These are phyloP conservation scores for Argyra leucocephala DNA, from an alignment of 2,888 invertebrate species.

Conservation along the genomic window DNA sequence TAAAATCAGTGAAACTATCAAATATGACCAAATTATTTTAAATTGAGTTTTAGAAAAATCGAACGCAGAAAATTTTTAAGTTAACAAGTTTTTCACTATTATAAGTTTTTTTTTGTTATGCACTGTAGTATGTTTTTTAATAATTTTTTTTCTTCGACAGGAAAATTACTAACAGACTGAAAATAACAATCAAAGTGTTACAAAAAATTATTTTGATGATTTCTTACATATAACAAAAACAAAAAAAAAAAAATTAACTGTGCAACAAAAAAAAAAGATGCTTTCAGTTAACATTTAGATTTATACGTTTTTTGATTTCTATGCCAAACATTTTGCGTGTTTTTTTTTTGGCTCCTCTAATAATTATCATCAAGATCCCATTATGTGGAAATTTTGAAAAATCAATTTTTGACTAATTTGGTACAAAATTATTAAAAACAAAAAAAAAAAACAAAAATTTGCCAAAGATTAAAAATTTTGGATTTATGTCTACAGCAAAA, in stretches of 20 bases:
- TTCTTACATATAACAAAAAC: too few species aligned
- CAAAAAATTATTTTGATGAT: too few species aligned
- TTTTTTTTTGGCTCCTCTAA: not conserved
- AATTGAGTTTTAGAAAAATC: too few species aligned
- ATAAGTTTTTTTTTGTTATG: not conserved
- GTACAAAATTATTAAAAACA: not conserved
- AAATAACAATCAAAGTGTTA: too few species aligned
- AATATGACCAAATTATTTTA: too few species aligned
- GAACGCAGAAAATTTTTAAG: too few species aligned
- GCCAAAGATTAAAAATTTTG: not conserved
- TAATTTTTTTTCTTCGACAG: not conserved
- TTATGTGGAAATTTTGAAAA: not conserved
- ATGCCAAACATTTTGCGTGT: not conserved
- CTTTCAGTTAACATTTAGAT: too few species aligned
- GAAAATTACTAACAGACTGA: not conserved
- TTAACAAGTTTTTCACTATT: too few species aligned
- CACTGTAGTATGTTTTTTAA: not conserved
- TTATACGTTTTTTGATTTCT: not conserved
- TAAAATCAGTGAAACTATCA: too few species aligned
- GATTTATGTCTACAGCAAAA: too few species aligned
- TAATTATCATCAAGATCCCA: not conserved
- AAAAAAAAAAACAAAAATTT: not conserved
- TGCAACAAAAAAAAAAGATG: too few species aligned
- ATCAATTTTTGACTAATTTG: not conserved
- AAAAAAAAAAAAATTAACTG: too few species aligned